Percentiles rank a stretch among this genome's conserved stretches.
Conservation (phyloP, 1,140 invertebrate genomes). For the Ceratina australensis region DNA sequence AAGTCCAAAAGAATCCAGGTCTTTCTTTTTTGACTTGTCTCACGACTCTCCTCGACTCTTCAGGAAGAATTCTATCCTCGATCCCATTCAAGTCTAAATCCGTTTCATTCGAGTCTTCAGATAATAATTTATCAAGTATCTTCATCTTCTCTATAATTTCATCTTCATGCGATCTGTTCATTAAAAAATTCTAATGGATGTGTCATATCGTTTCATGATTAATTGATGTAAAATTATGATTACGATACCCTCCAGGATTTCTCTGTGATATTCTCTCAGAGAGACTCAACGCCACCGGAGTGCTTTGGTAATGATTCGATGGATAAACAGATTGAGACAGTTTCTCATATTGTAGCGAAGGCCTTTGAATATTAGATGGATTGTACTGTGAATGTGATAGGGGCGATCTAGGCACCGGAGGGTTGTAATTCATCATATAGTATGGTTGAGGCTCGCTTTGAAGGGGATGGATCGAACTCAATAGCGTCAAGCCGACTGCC, state of each 20-base stretch:
- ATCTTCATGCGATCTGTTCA: not conserved
- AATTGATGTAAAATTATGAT: not conserved
- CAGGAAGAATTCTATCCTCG: slow-evolving; percentile 37
- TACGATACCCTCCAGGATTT: not conserved
- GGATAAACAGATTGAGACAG: not conserved
- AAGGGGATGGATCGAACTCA: slow-evolving; percentile 33
- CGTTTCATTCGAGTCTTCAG: slow-evolving; percentile 4
- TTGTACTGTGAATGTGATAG: not conserved
- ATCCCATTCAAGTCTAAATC: not conserved
- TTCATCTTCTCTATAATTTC: slow-evolving; percentile 40
- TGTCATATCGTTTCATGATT: not conserved
- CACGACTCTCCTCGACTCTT: slow-evolving; percentile 64
- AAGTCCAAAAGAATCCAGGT: slow-evolving; percentile 79
- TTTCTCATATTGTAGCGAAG: not conserved
- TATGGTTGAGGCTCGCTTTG: not conserved
- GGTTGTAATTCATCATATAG: not conserved
- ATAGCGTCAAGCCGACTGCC: slow-evolving; percentile 27
- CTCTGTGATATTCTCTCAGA: not conserved
- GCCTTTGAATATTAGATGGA: not conserved
- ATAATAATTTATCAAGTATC: slow-evolving; percentile 29
- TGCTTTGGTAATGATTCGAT: not conserved
- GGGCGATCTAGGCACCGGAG: not conserved
- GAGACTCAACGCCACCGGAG: not conserved
- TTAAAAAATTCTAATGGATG: not conserved
- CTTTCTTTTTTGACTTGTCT: slow-evolving; percentile 70